Percentiles rank a stretch among this genome's conserved stretches.
Evolutionary conservation across 1,140 invertebrate genomes (phyloP).

Genomic region (Paraescarpia echinospica): DNA sequence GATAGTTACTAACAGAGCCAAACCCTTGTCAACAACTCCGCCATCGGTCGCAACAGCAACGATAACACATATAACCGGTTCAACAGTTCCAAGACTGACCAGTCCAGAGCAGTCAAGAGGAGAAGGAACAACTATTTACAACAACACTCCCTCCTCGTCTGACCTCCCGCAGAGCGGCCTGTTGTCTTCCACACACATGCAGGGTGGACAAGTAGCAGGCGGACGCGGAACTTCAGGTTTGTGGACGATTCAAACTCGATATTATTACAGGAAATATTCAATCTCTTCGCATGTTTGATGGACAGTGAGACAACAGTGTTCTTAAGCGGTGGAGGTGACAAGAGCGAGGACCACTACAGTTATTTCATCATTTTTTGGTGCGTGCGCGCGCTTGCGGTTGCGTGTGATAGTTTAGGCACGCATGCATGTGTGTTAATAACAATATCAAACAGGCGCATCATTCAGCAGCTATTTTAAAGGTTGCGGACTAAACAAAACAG

Average conservation of each 20-base stretch:
- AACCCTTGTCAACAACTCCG: neutral
- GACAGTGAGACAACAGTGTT: too few relatives aligned
- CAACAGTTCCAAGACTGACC: neutral
- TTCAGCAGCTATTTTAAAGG: too few relatives aligned
- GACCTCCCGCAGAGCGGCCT: neutral
- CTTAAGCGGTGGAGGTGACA: too few relatives aligned
- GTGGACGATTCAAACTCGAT: neutral
- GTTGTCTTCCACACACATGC: neutral
- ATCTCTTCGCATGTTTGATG: too few relatives aligned
- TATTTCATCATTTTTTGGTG: too few relatives aligned
- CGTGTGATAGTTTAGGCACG: too few relatives aligned
- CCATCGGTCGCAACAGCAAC: neutral
- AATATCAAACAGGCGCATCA: too few relatives aligned
- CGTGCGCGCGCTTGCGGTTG: too few relatives aligned
- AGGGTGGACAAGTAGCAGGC: neutral
- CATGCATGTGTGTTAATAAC: too few relatives aligned
- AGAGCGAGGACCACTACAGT: too few relatives aligned
- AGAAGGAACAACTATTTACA: neutral
- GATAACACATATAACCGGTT: neutral
- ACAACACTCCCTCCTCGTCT: neutral
- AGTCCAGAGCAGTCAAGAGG: neutral
- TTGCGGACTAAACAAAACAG: too few relatives aligned
- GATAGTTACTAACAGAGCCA: neutral
- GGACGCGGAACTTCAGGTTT: neutral
- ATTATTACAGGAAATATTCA: neutral